Percentiles rank a stretch among this genome's conserved stretches.
Evolutionary conservation across 2,113 vertebrate species (phyloP).

Genomic region (Melanocharis versteri): DNA sequence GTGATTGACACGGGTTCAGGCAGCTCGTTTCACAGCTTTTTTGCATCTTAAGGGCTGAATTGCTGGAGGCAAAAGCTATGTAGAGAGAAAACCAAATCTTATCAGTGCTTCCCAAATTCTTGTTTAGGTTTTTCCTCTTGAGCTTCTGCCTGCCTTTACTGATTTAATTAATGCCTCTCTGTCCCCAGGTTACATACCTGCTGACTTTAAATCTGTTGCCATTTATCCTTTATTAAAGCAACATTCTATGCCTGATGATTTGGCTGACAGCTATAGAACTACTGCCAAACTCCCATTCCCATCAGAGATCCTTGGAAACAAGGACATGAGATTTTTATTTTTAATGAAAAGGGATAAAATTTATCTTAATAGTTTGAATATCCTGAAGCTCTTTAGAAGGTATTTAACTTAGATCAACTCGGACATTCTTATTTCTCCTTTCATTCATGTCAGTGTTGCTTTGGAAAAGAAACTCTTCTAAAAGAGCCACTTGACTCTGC

Average conservation of each 20-base stretch:
- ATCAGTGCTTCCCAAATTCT: slow-evolving; percentile 50
- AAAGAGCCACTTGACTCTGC: background rate
- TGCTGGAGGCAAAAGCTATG: slow-evolving; percentile 27
- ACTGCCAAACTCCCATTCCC: background rate
- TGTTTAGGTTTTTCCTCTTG: slow-evolving; percentile 34
- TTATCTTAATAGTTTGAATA: background rate
- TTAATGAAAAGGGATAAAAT: background rate
- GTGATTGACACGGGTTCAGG: slow-evolving; percentile 54
- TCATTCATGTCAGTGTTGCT: background rate
- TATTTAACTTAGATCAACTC: background rate
- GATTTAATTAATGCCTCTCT: slow-evolving; percentile 64
- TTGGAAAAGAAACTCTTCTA: background rate
- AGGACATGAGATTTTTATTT: background rate
- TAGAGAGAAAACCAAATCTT: slow-evolving; percentile 22
- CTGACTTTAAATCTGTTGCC: slow-evolving; percentile 61
- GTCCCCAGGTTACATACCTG: slow-evolving; percentile 60
- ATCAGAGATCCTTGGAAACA: background rate
- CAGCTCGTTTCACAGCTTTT: slow-evolving; percentile 18
- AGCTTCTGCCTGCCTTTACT: slow-evolving; percentile 33
- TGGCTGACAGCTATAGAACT: slow-evolving; percentile 1
- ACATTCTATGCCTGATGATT: background rate
- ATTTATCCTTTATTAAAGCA: slow-evolving; percentile 45
- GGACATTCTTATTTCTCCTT: background rate
- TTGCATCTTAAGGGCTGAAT: background rate
- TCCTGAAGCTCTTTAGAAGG: background rate